A percentile compares a stretch with the other conserved stretches of the same genome.
Evolutionary conservation across 2,888 invertebrate species (phyloP).

Genomic region (Megastigmus dorsalis): DNA sequence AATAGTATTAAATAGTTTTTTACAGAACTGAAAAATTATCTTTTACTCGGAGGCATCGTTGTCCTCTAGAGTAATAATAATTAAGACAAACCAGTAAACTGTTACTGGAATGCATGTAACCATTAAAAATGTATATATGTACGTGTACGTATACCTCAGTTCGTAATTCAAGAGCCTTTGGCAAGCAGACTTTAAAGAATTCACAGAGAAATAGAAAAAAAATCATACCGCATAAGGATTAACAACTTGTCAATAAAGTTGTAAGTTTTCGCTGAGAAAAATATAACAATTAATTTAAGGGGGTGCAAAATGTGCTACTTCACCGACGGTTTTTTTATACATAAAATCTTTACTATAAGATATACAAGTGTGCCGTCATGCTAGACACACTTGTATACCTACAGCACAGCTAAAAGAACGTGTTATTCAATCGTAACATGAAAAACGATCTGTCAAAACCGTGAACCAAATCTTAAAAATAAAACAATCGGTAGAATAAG

Average conservation of each 20-base stretch:
- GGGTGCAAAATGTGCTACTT: conserved; percentile 2
- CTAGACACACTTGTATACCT: no score
- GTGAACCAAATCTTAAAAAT: background rate
- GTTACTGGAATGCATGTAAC: conserved; percentile 1
- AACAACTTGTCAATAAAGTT: conserved; percentile 7
- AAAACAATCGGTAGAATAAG: background rate
- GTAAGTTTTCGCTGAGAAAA: background rate
- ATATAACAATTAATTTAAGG: background rate
- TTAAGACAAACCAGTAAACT: conserved; percentile 15
- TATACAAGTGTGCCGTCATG: no score
- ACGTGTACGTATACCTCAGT: conserved; percentile 1
- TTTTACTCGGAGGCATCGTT: no score
- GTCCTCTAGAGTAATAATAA: no score
- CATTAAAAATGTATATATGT: background rate
- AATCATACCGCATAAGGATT: conserved; percentile 11
- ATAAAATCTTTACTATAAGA: no score
- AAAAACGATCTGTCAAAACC: conserved; percentile 17
- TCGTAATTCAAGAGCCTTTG: conserved; percentile 37
- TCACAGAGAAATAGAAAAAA: conserved; percentile 44
- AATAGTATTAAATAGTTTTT: background rate
- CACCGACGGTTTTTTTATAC: background rate
- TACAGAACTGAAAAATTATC: conserved; percentile 11
- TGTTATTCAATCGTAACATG: no score
- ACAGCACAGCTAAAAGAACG: no score
- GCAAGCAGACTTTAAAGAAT: conserved; percentile 49